Percentiles rank a stretch among this genome's conserved stretches.
These are phyloP conservation scores for Lagria hirta DNA, from an alignment of 2,888 invertebrate genomes.

Conservation along the genomic window DNA sequence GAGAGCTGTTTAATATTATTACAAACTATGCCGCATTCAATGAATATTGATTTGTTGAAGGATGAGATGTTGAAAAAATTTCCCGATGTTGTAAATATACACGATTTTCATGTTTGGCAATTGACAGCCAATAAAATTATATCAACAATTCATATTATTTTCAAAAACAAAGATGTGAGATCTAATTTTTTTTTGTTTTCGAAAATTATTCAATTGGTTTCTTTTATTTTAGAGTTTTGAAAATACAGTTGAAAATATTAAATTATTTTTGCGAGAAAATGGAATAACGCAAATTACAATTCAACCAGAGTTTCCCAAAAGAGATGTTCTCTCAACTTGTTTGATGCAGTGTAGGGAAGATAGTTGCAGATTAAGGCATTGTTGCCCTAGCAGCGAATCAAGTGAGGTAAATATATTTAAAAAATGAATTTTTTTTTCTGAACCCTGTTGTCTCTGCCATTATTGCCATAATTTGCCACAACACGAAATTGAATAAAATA, in stretches of 20 bases:
- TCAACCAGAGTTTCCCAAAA: constrained; percentile 76
- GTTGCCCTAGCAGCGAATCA: constrained; percentile 47
- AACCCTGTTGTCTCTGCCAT: too few species aligned
- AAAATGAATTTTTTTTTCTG: constrained; percentile 41
- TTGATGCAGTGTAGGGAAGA: constrained; percentile 53
- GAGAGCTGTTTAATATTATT: constrained; percentile 85
- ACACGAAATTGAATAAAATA: too few species aligned
- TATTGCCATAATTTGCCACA: too few species aligned
- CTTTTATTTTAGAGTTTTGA: constrained; percentile 55
- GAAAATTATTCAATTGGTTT: constrained; percentile 1
- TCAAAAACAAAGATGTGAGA: constrained; percentile 56
- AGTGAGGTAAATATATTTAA: constrained; percentile 14
- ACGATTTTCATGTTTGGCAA: constrained; percentile 90
- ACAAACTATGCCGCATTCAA: constrained; percentile 89
- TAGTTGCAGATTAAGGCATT: constrained; percentile 52
- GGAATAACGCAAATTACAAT: constrained; percentile 83
- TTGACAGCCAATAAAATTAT: constrained; percentile 76
- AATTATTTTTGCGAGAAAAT: constrained; percentile 74
- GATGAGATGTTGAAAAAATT: constrained; percentile 65
- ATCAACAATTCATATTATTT: constrained; percentile 82
- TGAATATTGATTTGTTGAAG: constrained; percentile 73
- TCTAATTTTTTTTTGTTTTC: constrained; percentile 4
- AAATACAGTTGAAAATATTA: constrained; percentile 63
- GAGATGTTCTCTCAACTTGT: constrained; percentile 45
- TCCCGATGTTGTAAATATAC: constrained; percentile 73